phyloP scores from a whole-genome alignment of 1,140 invertebrate species.

The Cotesia vestalis region DNA sequence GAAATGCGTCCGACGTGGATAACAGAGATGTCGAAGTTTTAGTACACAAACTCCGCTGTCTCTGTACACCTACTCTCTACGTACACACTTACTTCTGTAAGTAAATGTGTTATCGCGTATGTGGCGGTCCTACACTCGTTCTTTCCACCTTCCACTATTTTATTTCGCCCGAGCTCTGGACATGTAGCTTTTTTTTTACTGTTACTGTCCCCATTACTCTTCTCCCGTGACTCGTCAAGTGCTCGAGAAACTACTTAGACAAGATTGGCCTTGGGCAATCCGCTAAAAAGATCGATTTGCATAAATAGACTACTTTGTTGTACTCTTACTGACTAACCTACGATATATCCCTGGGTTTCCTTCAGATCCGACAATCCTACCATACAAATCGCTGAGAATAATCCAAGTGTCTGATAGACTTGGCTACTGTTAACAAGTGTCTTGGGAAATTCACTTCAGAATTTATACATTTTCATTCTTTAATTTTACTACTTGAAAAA shows the following conservation, averaged over 20 bases:
- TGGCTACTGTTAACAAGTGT: no score
- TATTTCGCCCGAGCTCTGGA: neutral
- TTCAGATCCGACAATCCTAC: no score
- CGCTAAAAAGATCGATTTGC: conserved; percentile 34
- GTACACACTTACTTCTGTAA: neutral
- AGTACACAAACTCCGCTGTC: conserved; percentile 7
- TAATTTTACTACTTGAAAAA: no score
- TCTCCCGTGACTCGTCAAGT: neutral
- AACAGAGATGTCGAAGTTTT: conserved; percentile 24
- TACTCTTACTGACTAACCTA: neutral
- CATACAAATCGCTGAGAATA: no score
- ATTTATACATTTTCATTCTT: no score
- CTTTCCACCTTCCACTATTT: no score
- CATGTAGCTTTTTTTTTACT: neutral
- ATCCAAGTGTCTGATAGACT: no score
- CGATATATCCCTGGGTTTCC: no score
- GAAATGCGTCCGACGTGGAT: conserved; percentile 31
- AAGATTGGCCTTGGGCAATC: conserved; percentile 33
- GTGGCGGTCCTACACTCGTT: no score
- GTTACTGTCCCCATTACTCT: neutral
- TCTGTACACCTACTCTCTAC: neutral
- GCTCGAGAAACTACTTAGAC: conserved; percentile 30
- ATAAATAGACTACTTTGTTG: conserved; percentile 13
- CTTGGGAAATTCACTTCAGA: no score
- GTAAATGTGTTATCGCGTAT: no score